These are phyloP conservation scores for Conopomorpha cramerella DNA, from an alignment of 1,140 invertebrate genomes.

Conservation along the genomic window DNA sequence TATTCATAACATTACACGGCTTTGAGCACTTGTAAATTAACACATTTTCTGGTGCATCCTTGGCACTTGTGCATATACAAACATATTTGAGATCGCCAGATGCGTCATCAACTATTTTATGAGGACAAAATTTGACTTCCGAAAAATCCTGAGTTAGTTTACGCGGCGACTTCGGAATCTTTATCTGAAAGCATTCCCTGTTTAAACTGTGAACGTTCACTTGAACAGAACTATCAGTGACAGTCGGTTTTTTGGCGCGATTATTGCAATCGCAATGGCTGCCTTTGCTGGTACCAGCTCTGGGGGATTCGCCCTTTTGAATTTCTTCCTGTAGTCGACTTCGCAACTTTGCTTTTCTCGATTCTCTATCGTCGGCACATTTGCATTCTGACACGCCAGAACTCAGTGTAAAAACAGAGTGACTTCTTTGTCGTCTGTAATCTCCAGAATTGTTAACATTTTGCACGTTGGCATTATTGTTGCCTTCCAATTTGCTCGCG, in stretches of 20 bases:
- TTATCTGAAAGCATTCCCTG: conserved; percentile 4
- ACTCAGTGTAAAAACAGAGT: conserved; percentile 47
- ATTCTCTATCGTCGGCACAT: conserved; percentile 14
- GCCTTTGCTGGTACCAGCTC: conserved; percentile 13
- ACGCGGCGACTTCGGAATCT: no score
- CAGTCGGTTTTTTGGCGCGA: conserved; percentile 20
- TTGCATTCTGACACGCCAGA: conserved; percentile 19
- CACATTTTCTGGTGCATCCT: conserved; percentile 24
- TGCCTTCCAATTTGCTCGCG: conserved; percentile 37
- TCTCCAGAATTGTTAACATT: conserved; percentile 12
- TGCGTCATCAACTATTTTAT: no score
- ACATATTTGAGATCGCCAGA: conserved; percentile 33
- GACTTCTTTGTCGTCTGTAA: conserved; percentile 28
- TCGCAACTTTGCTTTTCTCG: conserved; percentile 19
- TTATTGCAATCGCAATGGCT: conserved; percentile 27
- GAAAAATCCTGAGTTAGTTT: no score
- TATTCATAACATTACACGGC: no score
- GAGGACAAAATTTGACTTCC: no score
- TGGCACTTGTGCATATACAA: conserved; percentile 23
- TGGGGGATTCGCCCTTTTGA: conserved; percentile 7
- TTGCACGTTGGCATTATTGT: conserved; percentile 15
- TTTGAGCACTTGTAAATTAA: conserved; percentile 40
- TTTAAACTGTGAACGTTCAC: conserved; percentile 19
- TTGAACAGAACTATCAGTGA: conserved; percentile 33
- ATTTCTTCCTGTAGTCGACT: conserved; percentile 17